Percentiles rank a stretch among this genome's conserved stretches.
Evolutionary conservation across 2,797 vertebrate species (phyloP).

Genomic region (Epinephelus malabaricus): DNA sequence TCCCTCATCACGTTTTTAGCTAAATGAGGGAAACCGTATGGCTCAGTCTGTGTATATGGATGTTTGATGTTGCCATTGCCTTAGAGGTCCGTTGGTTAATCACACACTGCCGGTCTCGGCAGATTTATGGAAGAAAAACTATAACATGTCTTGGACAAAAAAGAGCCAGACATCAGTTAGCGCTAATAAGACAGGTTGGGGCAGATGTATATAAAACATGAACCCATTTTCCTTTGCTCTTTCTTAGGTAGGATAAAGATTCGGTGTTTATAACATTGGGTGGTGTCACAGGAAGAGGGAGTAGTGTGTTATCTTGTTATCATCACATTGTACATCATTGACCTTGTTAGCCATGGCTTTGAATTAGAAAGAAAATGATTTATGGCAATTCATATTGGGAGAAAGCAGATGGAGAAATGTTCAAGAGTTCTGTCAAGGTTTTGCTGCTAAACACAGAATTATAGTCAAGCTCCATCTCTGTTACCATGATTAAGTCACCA

Average conservation of each 20-base stretch:
- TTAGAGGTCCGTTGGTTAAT: conserved; percentile 80
- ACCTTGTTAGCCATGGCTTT: conserved; percentile 30
- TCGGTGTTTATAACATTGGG: conserved; percentile 23
- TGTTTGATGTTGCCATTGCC: conserved; percentile 84
- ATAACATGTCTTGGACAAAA: conserved; percentile 73
- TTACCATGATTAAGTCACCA: not conserved
- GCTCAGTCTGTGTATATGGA: conserved; percentile 66
- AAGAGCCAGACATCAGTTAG: conserved; percentile 69
- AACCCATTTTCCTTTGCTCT: conserved; percentile 43
- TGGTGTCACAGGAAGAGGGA: conserved; percentile 51
- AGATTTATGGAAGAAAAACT: conserved; percentile 84
- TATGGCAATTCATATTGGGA: not conserved
- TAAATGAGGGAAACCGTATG: conserved; percentile 79
- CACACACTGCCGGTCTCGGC: conserved; percentile 81
- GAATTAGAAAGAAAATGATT: conserved; percentile 17
- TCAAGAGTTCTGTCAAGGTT: not conserved
- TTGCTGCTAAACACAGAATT: not conserved
- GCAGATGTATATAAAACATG: conserved; percentile 61
- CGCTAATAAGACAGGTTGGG: conserved; percentile 72
- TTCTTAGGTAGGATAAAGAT: conserved; percentile 46
- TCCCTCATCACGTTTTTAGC: conserved; percentile 72
- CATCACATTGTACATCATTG: conserved; percentile 46
- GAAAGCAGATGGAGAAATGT: conserved; percentile 11
- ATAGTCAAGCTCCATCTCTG: not conserved
- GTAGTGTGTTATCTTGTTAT: conserved; percentile 44